Base-by-base conservation (phyloP, 2,888 invertebrate genomes). In the Pherbina coryleti region DNA sequence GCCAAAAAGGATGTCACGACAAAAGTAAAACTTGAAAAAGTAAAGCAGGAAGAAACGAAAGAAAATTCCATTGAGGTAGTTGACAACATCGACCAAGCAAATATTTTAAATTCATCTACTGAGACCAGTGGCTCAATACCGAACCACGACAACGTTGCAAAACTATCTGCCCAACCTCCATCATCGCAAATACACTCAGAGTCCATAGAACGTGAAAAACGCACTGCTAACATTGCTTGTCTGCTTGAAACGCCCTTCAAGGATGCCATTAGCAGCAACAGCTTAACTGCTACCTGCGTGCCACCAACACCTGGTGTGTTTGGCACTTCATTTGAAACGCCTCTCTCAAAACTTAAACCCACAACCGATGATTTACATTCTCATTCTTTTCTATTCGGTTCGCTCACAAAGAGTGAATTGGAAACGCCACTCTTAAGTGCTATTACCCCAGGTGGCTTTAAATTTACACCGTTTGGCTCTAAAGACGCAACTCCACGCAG, bases 181-280 rank as follows among this genome's bases (percentile, higher is more conserved):
- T 49, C 74, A 25, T 11, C 75, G 5, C 69, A 74, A 57, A 28
- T 60, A 8, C 71, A 49, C 8, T 57, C 22, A 1, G 28, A 71
- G 3, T 37, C 34, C 4, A 25, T 77, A 11, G 82, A 82, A 71
- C 77, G 79, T 0, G 84, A 83, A 37, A 84, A 84, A 62, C 81
- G 81, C 14, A 83, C 84, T 0, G 82, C 83, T 3, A 88, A 86
- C 77, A 87, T 89, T 72, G 85, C 86, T 0, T 79, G 83, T 49
- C 80, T 92, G 14, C 86, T 93, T 55, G 92, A 92, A 83, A 93
- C 93, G 1, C 93, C 93, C 0, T 92, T 91, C 79, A 93, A 93
- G 84, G 90, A 83, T 37, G 66, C 80, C 5, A 82, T 90, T 81
- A 90, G 90, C 60, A 82, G 90, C 0, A 89, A 90, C 82, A n/a